These are phyloP conservation scores for Apodemus agrarius DNA, from an alignment of 2,797 vertebrate species.

Conservation along the genomic window DNA sequence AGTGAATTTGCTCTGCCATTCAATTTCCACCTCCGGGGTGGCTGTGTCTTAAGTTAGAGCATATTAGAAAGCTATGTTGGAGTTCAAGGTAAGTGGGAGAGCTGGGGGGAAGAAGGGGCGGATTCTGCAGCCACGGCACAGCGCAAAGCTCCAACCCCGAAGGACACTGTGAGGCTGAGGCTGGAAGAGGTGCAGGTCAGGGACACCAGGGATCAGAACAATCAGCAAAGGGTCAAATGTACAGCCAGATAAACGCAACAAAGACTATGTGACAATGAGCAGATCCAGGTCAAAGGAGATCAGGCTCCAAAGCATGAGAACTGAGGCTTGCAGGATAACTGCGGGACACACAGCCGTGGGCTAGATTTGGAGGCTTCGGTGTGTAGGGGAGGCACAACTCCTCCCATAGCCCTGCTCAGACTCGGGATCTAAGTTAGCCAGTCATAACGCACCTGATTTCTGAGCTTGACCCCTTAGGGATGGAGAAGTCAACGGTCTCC, in stretches of 20 bases:
- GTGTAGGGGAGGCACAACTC: rapidly evolving
- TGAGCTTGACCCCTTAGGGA: not conserved
- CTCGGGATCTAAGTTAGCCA: not conserved
- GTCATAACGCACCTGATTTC: not conserved
- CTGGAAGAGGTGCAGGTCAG: not conserved
- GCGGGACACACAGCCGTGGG: not conserved
- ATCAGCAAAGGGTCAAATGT: not conserved
- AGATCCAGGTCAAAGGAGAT: not conserved
- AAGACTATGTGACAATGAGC: not conserved
- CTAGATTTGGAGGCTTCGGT: not conserved
- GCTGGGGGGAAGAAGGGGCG: not conserved
- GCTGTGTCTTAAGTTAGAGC: not conserved
- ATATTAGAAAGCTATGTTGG: not conserved
- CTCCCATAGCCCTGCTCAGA: not conserved
- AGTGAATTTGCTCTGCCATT: not conserved
- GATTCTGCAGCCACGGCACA: not conserved
- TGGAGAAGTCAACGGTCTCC: not conserved
- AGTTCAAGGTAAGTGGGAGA: not conserved
- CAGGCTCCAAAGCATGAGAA: not conserved
- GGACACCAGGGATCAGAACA: not conserved
- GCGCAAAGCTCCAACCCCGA: not conserved
- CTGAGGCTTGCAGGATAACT: not conserved
- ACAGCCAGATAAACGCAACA: not conserved
- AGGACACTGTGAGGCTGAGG: not conserved
- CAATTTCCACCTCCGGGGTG: not conserved